Evolutionary conservation across 2,113 vertebrate genomes (phyloP).

Genomic region (Turnix velox): DNA sequence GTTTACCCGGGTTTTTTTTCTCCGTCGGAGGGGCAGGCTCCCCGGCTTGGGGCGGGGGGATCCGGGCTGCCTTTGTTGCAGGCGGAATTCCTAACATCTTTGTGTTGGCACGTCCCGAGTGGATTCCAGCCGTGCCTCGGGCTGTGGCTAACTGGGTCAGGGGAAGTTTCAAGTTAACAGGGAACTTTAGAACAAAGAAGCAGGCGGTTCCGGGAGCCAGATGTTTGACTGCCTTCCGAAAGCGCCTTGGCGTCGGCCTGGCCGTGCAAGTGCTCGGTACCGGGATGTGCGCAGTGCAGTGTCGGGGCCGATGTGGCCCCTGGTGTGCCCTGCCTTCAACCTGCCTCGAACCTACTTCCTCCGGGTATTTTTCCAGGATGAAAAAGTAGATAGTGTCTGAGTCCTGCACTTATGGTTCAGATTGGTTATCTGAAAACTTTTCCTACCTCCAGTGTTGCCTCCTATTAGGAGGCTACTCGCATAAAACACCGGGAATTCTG

Average conservation of each 20-base stretch:
- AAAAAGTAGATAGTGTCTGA: background rate
- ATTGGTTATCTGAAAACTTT: background rate
- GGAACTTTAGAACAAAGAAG: constrained; percentile 18
- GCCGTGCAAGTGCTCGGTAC: background rate
- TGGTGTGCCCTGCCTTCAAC: background rate
- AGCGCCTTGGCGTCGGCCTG: background rate
- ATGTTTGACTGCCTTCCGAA: background rate
- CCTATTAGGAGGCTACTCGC: background rate
- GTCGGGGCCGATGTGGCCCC: background rate
- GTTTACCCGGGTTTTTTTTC: background rate
- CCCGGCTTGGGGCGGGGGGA: background rate
- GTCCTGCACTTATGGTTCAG: accelerated
- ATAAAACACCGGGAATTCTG: background rate
- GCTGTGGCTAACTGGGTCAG: constrained; percentile 52
- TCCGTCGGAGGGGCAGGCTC: background rate
- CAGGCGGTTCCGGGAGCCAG: background rate
- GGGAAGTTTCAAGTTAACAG: constrained; percentile 47
- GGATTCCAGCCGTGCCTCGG: constrained; percentile 39
- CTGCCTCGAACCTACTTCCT: background rate
- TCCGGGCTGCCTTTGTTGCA: background rate
- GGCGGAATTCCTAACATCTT: constrained; percentile 2
- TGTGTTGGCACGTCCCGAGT: constrained; percentile 17
- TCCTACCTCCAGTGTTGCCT: accelerated
- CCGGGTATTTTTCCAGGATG: background rate
- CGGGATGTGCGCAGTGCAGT: background rate